Evolutionary conservation across 2,113 vertebrate species (phyloP).

Genomic region (Scalopus aquaticus): DNA sequence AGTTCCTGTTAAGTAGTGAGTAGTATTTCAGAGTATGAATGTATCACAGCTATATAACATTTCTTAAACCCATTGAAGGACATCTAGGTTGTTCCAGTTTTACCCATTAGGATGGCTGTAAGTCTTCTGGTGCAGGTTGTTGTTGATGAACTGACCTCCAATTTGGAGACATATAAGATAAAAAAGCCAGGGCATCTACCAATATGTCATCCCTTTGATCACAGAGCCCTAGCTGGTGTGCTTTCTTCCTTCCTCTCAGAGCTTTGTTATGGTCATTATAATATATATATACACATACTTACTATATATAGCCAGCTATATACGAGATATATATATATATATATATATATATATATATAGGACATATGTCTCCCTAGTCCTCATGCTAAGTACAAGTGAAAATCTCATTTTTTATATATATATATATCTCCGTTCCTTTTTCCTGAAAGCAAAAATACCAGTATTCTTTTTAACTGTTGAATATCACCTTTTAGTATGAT

Average conservation of each 20-base stretch:
- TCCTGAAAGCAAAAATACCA: background rate
- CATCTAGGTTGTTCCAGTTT: background rate
- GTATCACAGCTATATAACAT: background rate
- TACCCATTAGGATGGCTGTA: background rate
- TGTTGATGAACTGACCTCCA: background rate
- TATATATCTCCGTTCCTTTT: background rate
- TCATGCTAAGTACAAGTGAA: no score
- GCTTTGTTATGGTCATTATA: background rate
- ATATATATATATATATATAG: no score
- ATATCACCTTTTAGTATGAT: background rate
- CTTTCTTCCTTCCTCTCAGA: background rate
- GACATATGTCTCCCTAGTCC: no score
- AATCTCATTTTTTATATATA: no score
- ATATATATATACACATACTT: no score
- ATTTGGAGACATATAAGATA: background rate
- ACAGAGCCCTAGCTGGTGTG: background rate
- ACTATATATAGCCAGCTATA: no score
- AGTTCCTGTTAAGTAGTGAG: background rate
- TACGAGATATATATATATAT: no score
- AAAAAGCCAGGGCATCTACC: background rate
- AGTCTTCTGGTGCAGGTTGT: no score
- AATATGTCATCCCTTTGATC: background rate
- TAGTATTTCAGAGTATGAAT: no score
- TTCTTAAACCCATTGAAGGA: background rate
- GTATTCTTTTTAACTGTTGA: background rate